Evolutionary conservation across 2,888 invertebrate genomes (phyloP).

Genomic region (Perizoma flavofasciatum): DNA sequence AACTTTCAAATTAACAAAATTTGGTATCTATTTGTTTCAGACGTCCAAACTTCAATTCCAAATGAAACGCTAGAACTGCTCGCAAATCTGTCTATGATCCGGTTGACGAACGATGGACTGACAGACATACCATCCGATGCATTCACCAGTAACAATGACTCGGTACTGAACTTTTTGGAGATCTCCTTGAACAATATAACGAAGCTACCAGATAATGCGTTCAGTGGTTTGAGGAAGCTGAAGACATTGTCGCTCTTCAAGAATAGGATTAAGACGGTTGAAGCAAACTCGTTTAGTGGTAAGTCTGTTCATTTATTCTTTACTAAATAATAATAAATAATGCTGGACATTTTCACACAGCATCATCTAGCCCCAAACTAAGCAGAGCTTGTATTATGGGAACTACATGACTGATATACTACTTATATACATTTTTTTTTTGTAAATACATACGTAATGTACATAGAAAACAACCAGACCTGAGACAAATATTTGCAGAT

Average conservation of each 20-base stretch:
- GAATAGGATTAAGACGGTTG: slow-evolving; percentile 36
- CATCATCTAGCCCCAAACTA: no score
- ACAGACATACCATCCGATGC: not conserved
- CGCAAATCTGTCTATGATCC: not conserved
- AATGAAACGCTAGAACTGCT: slow-evolving; percentile 1
- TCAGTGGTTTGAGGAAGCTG: slow-evolving; percentile 38
- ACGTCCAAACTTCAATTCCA: not conserved
- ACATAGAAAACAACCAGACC: no score
- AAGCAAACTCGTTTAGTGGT: slow-evolving; percentile 13
- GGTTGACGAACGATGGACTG: not conserved
- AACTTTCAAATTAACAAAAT: not conserved
- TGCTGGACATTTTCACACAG: no score
- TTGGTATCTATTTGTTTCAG: not conserved
- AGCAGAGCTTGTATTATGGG: no score
- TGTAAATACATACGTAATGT: no score
- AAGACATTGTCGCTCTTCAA: slow-evolving; percentile 35
- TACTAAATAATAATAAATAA: no score
- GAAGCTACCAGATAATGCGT: slow-evolving; percentile 31
- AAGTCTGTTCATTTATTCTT: no score
- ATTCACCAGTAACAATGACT: not conserved
- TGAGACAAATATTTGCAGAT: no score
- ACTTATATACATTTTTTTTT: no score
- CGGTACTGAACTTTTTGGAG: slow-evolving; percentile 21
- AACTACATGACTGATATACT: no score
- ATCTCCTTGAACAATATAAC: slow-evolving; percentile 23